phyloP scores from a whole-genome alignment of 2,113 vertebrate species.

The Trogon melanurus region DNA sequence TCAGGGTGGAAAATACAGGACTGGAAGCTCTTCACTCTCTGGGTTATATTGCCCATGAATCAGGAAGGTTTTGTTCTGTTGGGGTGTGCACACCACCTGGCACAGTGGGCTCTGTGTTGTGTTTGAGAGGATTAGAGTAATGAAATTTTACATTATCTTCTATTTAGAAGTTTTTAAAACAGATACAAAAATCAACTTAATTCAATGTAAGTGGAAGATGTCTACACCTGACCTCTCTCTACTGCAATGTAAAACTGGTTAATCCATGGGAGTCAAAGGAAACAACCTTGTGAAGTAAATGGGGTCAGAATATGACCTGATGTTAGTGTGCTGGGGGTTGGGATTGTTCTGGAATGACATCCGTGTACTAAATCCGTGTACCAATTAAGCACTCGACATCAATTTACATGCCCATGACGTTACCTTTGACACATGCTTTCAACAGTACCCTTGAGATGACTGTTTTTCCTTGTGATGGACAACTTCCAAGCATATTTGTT shows the following conservation, averaged over 20 bases:
- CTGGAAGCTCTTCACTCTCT: neutral
- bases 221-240: neutral
- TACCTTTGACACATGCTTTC: conserved; percentile 54
- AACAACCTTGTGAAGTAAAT: conserved; percentile 49
- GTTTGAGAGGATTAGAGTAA: neutral
- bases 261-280: conserved; percentile 23
- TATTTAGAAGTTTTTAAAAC: neutral
- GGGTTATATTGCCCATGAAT: neutral
- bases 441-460: conserved; percentile 42
- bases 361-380: neutral
- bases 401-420: neutral
- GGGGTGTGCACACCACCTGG: neutral
- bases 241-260: neutral
- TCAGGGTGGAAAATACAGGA: neutral
- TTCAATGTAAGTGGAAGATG: neutral
- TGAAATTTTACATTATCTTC: neutral
- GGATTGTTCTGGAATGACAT: conserved; percentile 24
- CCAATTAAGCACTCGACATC: conserved; percentile 25
- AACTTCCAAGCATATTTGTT: conserved; percentile 40
- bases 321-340: neutral
- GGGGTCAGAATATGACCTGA: conserved; percentile 28
- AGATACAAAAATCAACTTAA: neutral
- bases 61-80: neutral
- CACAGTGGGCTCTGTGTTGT: neutral
- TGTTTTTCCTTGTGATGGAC: conserved; percentile 15